Evolutionary conservation across 2,797 vertebrate genomes (phyloP).

Genomic region (Hipposideros larvatus): DNA sequence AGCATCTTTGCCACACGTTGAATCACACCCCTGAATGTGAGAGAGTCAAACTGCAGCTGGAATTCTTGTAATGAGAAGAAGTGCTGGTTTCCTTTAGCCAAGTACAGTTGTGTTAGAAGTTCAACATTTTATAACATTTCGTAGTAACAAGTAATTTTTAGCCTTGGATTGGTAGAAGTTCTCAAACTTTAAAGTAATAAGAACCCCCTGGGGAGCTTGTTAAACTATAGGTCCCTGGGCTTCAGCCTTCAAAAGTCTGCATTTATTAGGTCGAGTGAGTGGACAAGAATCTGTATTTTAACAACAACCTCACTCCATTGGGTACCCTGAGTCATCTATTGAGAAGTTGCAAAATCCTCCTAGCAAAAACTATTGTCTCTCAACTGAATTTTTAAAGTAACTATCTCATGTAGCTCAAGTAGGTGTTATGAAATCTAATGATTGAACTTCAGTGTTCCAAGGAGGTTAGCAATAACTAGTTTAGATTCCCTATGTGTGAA

Average conservation of each 20-base stretch:
- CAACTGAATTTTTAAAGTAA: slow-evolving; percentile 67
- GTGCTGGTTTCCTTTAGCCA: slow-evolving; percentile 48
- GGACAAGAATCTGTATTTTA: slow-evolving; percentile 70
- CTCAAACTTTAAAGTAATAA: neutral
- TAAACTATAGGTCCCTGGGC: slow-evolving; percentile 69
- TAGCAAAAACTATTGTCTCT: slow-evolving; percentile 50
- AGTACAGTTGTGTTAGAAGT: slow-evolving; percentile 20
- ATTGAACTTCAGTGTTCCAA: slow-evolving; percentile 47
- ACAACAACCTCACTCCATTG: neutral
- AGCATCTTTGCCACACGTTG: neutral
- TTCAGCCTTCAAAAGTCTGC: slow-evolving; percentile 4
- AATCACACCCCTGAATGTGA: neutral
- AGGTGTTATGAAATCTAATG: slow-evolving; percentile 56
- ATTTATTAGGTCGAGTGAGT: slow-evolving; percentile 41
- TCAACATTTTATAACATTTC: slow-evolving; percentile 35
- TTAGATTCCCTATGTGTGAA: slow-evolving; percentile 53
- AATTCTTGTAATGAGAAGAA: slow-evolving; percentile 47
- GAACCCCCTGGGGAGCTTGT: slow-evolving; percentile 61
- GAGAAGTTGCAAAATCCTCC: slow-evolving; percentile 41
- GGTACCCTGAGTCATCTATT: slow-evolving; percentile 21
- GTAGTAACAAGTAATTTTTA: slow-evolving; percentile 59
- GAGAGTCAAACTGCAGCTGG: neutral
- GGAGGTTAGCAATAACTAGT: slow-evolving; percentile 44
- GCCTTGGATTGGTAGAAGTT: slow-evolving; percentile 52
- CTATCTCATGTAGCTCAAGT: slow-evolving; percentile 59